phyloP scores from a whole-genome alignment of 2,888 invertebrate genomes.

The Priocnemis perturbator region DNA sequence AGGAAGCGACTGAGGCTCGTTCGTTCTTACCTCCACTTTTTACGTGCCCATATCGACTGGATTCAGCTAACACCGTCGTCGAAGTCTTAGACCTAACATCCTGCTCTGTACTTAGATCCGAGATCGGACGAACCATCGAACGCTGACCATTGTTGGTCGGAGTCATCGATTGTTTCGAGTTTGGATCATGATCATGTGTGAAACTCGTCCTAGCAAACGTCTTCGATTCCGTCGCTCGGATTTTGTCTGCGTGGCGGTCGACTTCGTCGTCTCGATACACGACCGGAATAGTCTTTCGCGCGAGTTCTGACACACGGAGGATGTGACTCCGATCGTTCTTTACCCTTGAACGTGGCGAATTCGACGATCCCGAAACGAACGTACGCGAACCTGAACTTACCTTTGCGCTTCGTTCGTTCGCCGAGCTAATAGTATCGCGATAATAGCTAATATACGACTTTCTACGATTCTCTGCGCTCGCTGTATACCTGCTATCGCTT shows the following conservation, averaged over 20 bases:
- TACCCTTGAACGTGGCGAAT: not conserved
- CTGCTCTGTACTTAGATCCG: too few species aligned
- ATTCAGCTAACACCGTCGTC: too few species aligned
- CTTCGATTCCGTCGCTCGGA: not conserved
- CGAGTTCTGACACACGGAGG: not conserved
- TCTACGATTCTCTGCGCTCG: slow-evolving; percentile 61
- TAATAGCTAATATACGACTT: slow-evolving; percentile 55
- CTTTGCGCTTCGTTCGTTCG: slow-evolving; percentile 14
- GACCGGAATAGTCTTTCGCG: not conserved
- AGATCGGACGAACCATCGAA: too few species aligned
- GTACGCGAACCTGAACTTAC: not conserved
- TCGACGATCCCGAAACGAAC: not conserved
- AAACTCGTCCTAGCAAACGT: not conserved
- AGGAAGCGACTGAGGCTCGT: too few species aligned
- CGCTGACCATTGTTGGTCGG: too few species aligned
- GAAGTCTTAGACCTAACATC: too few species aligned
- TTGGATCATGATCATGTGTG: not conserved
- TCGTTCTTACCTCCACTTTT: too few species aligned
- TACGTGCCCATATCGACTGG: too few species aligned
- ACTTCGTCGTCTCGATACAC: not conserved
- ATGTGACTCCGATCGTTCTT: not conserved
- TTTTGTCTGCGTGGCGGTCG: not conserved
- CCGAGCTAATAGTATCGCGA: slow-evolving; percentile 29
- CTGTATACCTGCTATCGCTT: slow-evolving; percentile 72
- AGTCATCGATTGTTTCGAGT: too few species aligned